Evolutionary conservation across 1,140 invertebrate genomes (phyloP).

Genomic region (Aphidius gifuensis): DNA sequence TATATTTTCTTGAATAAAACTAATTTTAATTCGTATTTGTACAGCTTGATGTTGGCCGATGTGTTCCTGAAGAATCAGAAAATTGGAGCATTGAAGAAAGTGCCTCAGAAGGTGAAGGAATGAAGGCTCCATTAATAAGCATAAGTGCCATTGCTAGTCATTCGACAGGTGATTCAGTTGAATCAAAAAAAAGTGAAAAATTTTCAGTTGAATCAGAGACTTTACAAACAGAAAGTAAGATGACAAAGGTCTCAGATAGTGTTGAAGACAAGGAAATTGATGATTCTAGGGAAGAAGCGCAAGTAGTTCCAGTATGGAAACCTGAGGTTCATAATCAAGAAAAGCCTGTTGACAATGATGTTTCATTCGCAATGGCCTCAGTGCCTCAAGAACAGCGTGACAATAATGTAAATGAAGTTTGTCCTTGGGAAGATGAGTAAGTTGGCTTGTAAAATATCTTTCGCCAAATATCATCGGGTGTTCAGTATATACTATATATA

Average conservation of each 20-base stretch:
- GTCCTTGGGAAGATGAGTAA: slow-evolving; percentile 88
- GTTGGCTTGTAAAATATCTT: slow-evolving; percentile 44
- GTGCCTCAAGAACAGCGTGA: slow-evolving; percentile 42
- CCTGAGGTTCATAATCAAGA: slow-evolving; percentile 34
- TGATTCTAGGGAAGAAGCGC: slow-evolving; percentile 35
- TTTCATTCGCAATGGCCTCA: background rate
- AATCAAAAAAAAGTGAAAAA: slow-evolving; percentile 28
- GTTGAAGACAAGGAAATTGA: slow-evolving; percentile 31
- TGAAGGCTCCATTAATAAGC: slow-evolving; percentile 64
- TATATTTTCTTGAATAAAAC: too few species aligned
- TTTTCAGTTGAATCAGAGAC: too few species aligned
- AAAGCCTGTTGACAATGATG: slow-evolving; percentile 18
- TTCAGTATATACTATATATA: too few species aligned
- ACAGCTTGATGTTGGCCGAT: slow-evolving; percentile 25
- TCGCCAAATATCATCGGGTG: too few species aligned
- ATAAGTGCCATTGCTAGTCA: slow-evolving; percentile 69
- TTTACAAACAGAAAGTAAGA: too few species aligned
- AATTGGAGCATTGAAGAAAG: slow-evolving; percentile 21
- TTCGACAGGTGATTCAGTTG: slow-evolving; percentile 45
- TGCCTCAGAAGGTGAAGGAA: slow-evolving; percentile 28
- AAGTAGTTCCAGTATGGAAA: slow-evolving; percentile 47
- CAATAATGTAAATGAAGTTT: slow-evolving; percentile 73
- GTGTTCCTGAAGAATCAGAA: slow-evolving; percentile 34
- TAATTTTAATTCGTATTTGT: too few species aligned
- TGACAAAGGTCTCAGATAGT: slow-evolving; percentile 10